Percentiles rank a stretch among this genome's conserved stretches.
These are phyloP conservation scores for Pelochelys cantorii DNA, from an alignment of 2,797 vertebrate genomes.

Conservation along the genomic window DNA sequence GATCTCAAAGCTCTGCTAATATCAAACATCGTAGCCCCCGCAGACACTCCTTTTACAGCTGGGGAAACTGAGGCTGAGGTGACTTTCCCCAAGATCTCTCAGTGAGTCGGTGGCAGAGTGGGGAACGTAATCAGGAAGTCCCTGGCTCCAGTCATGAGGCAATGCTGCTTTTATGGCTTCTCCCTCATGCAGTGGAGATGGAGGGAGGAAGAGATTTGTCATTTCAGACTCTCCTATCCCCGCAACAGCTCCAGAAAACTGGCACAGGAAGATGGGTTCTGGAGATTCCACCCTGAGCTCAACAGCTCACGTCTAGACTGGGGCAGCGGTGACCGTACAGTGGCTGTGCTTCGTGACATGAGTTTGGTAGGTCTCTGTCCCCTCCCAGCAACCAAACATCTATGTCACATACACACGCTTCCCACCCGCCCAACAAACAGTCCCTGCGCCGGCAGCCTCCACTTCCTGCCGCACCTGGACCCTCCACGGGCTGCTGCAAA, in stretches of 20 bases:
- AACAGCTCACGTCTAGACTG: not conserved
- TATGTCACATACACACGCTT: not conserved
- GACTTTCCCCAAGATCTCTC: not conserved
- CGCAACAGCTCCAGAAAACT: not conserved
- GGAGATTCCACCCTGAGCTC: not conserved
- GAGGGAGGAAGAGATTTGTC: not conserved
- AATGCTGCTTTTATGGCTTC: accelerated
- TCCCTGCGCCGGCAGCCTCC: not conserved
- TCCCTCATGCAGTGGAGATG: not conserved
- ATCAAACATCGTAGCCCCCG: not conserved
- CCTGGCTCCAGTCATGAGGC: accelerated
- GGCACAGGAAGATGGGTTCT: not conserved
- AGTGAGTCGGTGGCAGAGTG: not conserved
- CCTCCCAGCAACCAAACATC: not conserved
- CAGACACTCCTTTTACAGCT: not conserved
- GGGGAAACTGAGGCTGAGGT: not conserved
- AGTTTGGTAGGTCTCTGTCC: not conserved
- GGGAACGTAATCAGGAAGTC: not conserved
- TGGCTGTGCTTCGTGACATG: not conserved
- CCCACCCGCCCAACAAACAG: too few relatives aligned
- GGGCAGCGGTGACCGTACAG: not conserved
- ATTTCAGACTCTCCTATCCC: not conserved
- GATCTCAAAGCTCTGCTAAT: not conserved
- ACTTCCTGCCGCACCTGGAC: not conserved
- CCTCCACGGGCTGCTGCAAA: too few relatives aligned